Percentiles rank a stretch among this genome's conserved stretches.
Conservation (phyloP, 1,140 invertebrate species). For the Drosophila nigrodunni region DNA sequence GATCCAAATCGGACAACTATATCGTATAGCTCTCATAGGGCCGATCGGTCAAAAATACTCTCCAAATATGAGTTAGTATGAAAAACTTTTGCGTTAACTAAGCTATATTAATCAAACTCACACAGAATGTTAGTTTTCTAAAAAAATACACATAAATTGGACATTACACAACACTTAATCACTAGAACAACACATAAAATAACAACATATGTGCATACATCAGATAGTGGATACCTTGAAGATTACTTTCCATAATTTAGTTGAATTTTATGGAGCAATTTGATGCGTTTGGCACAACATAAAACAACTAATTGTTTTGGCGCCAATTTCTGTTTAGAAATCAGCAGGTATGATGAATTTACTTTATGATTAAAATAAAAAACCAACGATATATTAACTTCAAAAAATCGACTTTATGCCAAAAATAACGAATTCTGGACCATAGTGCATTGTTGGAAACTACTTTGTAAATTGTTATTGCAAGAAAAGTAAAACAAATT, state of each 20-base stretch:
- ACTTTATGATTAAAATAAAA: not conserved
- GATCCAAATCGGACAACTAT: no score
- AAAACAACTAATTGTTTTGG: slow-evolving; percentile 27
- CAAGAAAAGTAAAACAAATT: slow-evolving; percentile 5
- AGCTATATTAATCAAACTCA: not conserved
- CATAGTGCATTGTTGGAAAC: not conserved
- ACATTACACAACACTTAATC: slow-evolving; percentile 35
- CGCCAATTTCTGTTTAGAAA: slow-evolving; percentile 20
- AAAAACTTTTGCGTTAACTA: not conserved
- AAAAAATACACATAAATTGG: slow-evolving; percentile 38
- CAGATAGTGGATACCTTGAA: slow-evolving; percentile 35
- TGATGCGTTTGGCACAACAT: slow-evolving; percentile 21
- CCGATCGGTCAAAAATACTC: no score
- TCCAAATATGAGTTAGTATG: not conserved
- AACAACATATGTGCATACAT: slow-evolving; percentile 40
- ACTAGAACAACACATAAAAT: slow-evolving; percentile 30
- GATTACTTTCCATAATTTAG: slow-evolving; percentile 34
- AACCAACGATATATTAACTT: not conserved
- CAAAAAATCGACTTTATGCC: not conserved
- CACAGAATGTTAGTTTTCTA: slow-evolving; percentile 25
- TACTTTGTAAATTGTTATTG: slow-evolving; percentile 29
- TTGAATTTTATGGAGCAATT: slow-evolving; percentile 18
- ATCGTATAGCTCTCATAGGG: no score
- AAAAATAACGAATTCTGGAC: not conserved
- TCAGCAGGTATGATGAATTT: slow-evolving; percentile 4